Conservation (phyloP, 1,140 invertebrate genomes). For the Anastatus disparis region DNA sequence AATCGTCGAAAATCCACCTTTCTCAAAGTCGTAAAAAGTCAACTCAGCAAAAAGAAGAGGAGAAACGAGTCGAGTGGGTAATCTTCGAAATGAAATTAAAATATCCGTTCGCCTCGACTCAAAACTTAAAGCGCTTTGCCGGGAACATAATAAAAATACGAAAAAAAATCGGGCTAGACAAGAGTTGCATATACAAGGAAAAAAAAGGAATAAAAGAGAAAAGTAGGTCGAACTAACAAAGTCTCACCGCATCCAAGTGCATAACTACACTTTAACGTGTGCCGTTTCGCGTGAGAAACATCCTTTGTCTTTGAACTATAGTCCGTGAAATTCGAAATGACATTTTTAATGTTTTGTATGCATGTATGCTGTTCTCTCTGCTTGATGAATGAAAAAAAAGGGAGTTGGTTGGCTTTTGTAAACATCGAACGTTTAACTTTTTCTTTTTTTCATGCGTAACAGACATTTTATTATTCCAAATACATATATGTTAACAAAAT, state of each 20-base stretch:
- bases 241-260: not conserved
- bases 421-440: not conserved
- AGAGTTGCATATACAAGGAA: not conserved
- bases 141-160: constrained; percentile 9
- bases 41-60: no score
- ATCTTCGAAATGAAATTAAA: no score
- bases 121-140: not conserved
- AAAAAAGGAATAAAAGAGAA: constrained; percentile 3
- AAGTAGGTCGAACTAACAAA: constrained; percentile 42
- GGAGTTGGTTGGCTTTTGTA: not conserved
- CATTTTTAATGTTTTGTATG: not conserved
- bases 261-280: no score
- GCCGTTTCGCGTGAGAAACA: not conserved
- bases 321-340: constrained; percentile 17
- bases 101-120: no score
- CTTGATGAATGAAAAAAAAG: not conserved
- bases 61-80: no score
- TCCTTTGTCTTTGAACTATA: constrained; percentile 25
- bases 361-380: not conserved
- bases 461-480: not conserved
- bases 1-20: no score
- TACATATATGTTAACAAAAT: no score
- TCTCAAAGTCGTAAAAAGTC: no score
- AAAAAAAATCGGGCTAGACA: not conserved
- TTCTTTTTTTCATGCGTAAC: not conserved